A percentile compares a stretch with the other conserved stretches of the same genome.
phyloP scores from a whole-genome alignment of 2,113 vertebrate species.

The Myotis lucifugus region DNA sequence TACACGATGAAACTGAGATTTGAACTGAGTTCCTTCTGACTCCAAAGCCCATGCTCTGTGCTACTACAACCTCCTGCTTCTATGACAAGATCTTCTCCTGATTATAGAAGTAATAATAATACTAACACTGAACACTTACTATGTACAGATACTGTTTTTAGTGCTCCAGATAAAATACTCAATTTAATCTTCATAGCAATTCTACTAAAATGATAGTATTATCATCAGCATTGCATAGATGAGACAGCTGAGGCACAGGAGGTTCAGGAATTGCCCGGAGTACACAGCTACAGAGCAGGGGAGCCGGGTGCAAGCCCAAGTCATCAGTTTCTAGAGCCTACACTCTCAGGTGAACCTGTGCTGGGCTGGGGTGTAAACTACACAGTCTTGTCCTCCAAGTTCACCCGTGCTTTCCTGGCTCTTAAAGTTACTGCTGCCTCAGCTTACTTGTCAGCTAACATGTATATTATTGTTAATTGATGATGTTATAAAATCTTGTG shows the following conservation, averaged over 20 bases:
- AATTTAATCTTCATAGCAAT: not conserved
- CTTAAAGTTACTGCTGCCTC: not conserved
- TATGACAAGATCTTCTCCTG: not conserved
- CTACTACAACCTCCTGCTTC: not conserved
- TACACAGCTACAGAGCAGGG: too few species aligned
- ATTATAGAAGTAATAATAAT: not conserved
- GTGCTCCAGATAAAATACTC: not conserved
- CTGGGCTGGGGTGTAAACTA: not conserved
- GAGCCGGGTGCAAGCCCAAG: not conserved
- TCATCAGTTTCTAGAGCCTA: not conserved
- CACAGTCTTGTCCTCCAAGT: not conserved
- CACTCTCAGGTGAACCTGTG: not conserved
- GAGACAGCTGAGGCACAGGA: not conserved
- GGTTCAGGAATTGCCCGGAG: not conserved
- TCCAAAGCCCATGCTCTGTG: not conserved
- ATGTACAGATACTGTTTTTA: not conserved
- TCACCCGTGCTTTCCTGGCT: not conserved
- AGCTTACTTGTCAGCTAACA: not conserved
- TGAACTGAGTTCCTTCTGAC: not conserved
- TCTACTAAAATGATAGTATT: not conserved
- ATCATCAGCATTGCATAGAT: not conserved
- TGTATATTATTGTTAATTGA: slow-evolving; percentile 2
- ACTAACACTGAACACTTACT: not conserved
- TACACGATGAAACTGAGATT: not conserved
- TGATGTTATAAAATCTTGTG: not conserved